Evolutionary conservation across 1,140 invertebrate genomes (phyloP), one percentile per base, ranked within the genome.

Genomic region (Phortica variegata): DNA sequence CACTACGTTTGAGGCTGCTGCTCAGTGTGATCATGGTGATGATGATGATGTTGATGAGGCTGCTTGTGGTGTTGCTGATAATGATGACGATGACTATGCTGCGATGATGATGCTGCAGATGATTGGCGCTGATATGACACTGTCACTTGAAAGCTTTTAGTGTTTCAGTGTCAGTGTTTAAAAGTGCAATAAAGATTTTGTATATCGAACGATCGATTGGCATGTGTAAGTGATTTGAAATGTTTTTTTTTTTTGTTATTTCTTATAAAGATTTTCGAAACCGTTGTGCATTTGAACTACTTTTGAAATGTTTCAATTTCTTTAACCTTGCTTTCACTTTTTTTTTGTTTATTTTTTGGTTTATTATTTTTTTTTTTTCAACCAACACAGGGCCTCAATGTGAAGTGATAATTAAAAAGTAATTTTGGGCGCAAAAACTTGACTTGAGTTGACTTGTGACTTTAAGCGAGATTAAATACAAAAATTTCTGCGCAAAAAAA

Each of bases 261-360:
- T n/a, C n/a, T n/a, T n/a, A n/a, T n/a, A n/a, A n/a, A n/a, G n/a
- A n/a, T n/a, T n/a, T n/a, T n/a, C n/a, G n/a, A n/a, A n/a, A n/a
- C n/a, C n/a, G n/a, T n/a, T n/a, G n/a, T n/a, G n/a, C n/a, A n/a
- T n/a, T n/a, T n/a, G n/a, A n/a, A n/a, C n/a, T n/a, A n/a, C n/a
- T n/a, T n/a, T n/a, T n/a, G n/a, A n/a, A n/a, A n/a, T 12, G 12
- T 29, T 29, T 29, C 12, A 29, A 7, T 29, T 7, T 66, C 59
- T 68, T 66, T 66, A 66, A 66, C 62, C 63, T 68, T 66, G 62
- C 63, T 66, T 66, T 66, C 63, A 66, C 63, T 66, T 66, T 66
- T 68, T 63, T 66, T 63, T 68, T 66, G n/a, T n/a, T n/a, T 66
- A 66, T 68, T 63, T 66, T 68, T 66, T 66, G 56, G 63, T 63